These are phyloP conservation scores for Cantharis nigra DNA, from an alignment of 2,888 invertebrate species.

Conservation along the genomic window DNA sequence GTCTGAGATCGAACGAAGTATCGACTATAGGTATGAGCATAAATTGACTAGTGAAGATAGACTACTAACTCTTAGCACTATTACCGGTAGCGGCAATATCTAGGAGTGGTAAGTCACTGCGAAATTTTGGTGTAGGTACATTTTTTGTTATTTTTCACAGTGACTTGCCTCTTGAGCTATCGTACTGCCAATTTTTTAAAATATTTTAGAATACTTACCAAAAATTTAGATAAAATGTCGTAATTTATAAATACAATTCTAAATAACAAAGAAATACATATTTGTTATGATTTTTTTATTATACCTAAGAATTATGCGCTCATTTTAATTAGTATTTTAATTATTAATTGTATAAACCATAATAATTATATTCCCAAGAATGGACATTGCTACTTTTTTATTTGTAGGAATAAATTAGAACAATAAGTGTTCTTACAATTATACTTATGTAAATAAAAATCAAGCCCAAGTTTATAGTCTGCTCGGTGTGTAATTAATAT, in stretches of 20 bases:
- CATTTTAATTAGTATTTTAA: not conserved
- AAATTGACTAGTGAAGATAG: too few species aligned
- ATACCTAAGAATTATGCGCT: not conserved
- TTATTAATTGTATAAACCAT: not conserved
- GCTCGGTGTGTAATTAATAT: constrained; percentile 23
- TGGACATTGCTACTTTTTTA: not conserved
- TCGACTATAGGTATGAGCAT: too few species aligned
- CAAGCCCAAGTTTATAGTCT: constrained; percentile 1
- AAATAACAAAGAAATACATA: not conserved
- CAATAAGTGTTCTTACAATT: constrained; percentile 14
- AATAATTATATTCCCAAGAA: not conserved
- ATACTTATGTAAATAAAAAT: constrained; percentile 3
- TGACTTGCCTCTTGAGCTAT: too few species aligned
- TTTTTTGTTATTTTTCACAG: too few species aligned
- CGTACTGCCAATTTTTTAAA: not conserved
- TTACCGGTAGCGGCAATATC: too few species aligned
- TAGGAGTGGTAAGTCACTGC: too few species aligned
- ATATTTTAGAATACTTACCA: not conserved
- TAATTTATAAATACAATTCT: not conserved
- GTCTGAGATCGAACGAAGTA: too few species aligned
- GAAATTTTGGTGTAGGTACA: too few species aligned
- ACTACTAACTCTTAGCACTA: too few species aligned
- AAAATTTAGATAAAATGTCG: too few species aligned
- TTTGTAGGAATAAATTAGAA: constrained; percentile 2
- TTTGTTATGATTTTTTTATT: not conserved